Evolutionary conservation across 2,888 invertebrate species (phyloP), one percentile per base, ranked within the genome.

Genomic region (Steinernema carpocapsae): DNA sequence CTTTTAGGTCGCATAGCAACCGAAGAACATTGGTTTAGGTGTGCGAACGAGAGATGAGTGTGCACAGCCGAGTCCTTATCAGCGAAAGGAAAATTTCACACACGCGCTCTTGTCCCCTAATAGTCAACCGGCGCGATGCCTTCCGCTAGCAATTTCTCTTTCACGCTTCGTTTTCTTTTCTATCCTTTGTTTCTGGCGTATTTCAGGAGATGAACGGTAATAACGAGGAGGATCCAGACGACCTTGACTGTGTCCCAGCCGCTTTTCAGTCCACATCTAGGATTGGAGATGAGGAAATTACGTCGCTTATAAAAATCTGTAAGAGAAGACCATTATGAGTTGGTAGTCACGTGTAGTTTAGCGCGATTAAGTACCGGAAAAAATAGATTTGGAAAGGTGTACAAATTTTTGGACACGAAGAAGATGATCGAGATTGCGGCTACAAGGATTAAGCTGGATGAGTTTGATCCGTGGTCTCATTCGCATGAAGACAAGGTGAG

Each of bases 381-480:
- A 56, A 56, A 56, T 56, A 22, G 56, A 24, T 56, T 56, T 26
- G 56, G 56, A 14, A 56, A 56, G 17, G 56, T 56, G 56, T 56
- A 56, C 26, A 56, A 56, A 56, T 56, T 56, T 24, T 7, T 56
- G 22, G 56, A 56, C 26, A 56, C 56, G 26, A 56, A 56, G 56
- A 56, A 56, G 26, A 56, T 56, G 56, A 56, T 56, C 17, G 56
- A 56, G 17, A 56, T 56, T 12, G 56, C 56, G 14, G 56, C 56
- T 12, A 56, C 56, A 26, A 14, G 56, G 56, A 56, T 56, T 22
- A 56, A 56, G 56, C 26, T 56, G 6, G 56, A 56, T 26, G 56
- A 56, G 26, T 56, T 56, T 17, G 56, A 56, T 56, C 56, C 56
- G 6, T 56, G 56, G 56, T 56, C 56, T 12, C 56, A 56, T 56